Base-by-base conservation (phyloP, 2,797 vertebrate species). In the Psittacula echo region DNA sequence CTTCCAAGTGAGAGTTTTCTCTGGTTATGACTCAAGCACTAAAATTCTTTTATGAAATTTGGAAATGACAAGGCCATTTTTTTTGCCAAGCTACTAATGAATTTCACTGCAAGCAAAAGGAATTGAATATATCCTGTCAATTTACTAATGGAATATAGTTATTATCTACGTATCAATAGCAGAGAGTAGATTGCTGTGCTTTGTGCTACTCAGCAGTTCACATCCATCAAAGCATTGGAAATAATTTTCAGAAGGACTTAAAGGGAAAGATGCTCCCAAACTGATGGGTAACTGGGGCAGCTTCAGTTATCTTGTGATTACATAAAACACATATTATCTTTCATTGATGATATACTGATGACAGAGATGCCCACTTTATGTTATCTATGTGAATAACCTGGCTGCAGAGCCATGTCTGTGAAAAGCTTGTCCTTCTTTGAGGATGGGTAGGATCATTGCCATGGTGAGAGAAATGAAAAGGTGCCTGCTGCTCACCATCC, bases 111-210 rank as follows among this genome's bases (percentile, higher is more conserved):
- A 83, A 89, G 78, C 9, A 77, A 94, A 90, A 83, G 58, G 62
- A 94, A 80, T 80, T 72, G 0, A 82, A 83, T 73, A 72, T 66
- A 87, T 89, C 65, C 75, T 83, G 84, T 68, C 72, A 94, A 74
- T 88, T 96, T 77, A 48, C 77, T 94, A 97, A 96, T 93, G 94
- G 84, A 93, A 83, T 84, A 21, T 73, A 85, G 83, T 85, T 68
- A 93, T 78, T 75, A 62, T 68, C 68, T 66, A 9, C 2, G 5
- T 77, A 58, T 85, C 79, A 93, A 93, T 83, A 89, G 62, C 5
- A 30, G 68, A 89, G 9, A 53, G 70, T 71, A 76, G 15, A 96
- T 39, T 77, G 39, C 61, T 77, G 74, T 30, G 73, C 34, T 91
- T 86, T 13, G 4, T 89, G 42, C 78, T 91, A 60, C 42, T 91